Base-by-base conservation (phyloP, 2,888 invertebrate genomes). In the Drosophila nr. medialis region DNA sequence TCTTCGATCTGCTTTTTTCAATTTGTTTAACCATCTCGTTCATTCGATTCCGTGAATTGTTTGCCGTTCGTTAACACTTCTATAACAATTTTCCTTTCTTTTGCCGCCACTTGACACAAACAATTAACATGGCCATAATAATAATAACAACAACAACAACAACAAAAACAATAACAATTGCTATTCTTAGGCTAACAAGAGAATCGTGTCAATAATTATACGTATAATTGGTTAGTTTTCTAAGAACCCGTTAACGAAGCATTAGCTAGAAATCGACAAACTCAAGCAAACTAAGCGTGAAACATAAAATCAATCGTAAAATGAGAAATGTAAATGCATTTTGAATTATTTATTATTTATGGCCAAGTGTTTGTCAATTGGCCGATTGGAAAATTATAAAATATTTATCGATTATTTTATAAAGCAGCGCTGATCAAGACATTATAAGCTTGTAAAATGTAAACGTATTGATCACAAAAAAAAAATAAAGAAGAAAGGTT, bases 141-240 rank as follows among this genome's bases (percentile, higher is more conserved):
- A 73, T 64, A 73, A 73, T 63, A 71, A 73, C 55, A 42, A 71
- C 50, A 63, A 54, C 68, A 38, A 71, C 69, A 71, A 73, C 58
- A 40, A 71, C 50, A 61, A 54, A 21, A 54, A 59, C 60, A 68
- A 75, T 30, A 77, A 55, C 72, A 69, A 68, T 63, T 61, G 65
- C 67, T 68, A 72, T 61, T 80, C 60, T 32, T 67, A 55, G 54
- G 34, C 75, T 77, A 86, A 88, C 81, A 81, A 86, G 89, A 89
- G 83, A 89, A 89, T 87, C 83, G 86, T 85, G 86, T 81, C 88
- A 83, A 87, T 89, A 89, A 87, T 87, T 89, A 87, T 77, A 88
- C 86, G 88, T 87, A 86, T 83, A 85, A 89, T 89, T 86, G 80
- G 82, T 85, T 86, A 85, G 83, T 81, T 77, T 89, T 89, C 87